Percentiles rank a stretch among this genome's conserved stretches.
phyloP scores from a whole-genome alignment of 2,113 vertebrate species.

The Mirza zaza region DNA sequence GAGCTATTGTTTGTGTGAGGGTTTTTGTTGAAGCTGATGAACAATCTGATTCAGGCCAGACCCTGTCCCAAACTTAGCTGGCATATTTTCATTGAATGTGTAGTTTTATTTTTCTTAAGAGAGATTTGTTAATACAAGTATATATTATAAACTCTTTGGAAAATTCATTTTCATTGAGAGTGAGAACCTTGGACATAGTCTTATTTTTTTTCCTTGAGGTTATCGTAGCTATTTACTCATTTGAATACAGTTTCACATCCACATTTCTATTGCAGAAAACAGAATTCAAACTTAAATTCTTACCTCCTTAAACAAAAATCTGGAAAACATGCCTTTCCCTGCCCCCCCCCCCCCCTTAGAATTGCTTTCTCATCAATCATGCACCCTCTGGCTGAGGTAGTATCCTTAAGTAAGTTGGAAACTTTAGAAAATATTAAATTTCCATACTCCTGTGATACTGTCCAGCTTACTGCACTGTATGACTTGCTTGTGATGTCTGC shows the following conservation, averaged over 20 bases:
- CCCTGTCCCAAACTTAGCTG: conserved; percentile 51
- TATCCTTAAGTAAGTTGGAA: not conserved
- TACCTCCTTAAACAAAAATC: not conserved
- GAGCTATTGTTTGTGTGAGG: conserved; percentile 66
- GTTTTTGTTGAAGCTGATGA: conserved; percentile 54
- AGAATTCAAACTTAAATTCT: not conserved
- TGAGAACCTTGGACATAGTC: not conserved
- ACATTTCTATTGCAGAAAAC: not conserved
- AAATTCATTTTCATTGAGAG: not conserved
- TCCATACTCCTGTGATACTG: rapidly evolving
- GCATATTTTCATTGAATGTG: conserved; percentile 63
- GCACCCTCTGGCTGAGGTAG: not conserved
- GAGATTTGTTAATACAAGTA: not conserved
- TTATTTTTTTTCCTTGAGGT: not conserved
- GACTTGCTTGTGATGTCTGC: rapidly evolving
- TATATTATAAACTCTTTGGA: not conserved
- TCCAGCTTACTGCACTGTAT: rapidly evolving
- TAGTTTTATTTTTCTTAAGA: conserved; percentile 35
- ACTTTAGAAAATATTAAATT: not conserved
- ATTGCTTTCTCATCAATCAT: not conserved
- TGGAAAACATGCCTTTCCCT: not conserved
- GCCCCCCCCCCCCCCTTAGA: not conserved
- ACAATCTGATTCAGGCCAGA: conserved; percentile 61
- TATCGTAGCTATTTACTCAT: not conserved
- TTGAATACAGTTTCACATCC: not conserved